Base-by-base conservation (phyloP, 2,888 invertebrate genomes). In the Periphyllus acericola region DNA sequence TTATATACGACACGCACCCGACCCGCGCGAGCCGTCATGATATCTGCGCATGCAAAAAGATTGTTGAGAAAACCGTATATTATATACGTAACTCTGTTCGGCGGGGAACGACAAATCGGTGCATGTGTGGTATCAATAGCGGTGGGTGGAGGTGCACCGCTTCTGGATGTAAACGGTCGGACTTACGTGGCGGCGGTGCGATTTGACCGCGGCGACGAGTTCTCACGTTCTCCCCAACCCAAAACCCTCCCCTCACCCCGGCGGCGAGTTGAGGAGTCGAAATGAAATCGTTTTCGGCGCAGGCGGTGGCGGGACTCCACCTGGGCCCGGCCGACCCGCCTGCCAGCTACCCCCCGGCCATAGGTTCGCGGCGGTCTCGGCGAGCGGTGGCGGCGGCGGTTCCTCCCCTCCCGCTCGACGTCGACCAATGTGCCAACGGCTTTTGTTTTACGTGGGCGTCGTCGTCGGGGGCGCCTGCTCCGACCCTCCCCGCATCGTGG, bases 401-500 rank as follows among this genome's bases (percentile, higher is more conserved):
- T 29, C 72, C 79, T 21, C 71, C 80, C 71, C 55, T 32, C 55
- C 68, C 32, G 52, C 71, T 17, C 78, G 34, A 46, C 78, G 34
- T 25, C 86, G 55, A 87, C 86, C 86, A 87, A 87, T 87, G 86
- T 80, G 76, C 76, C 84, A 17, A 34, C 75, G 60, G 86, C 86
- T 87, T 87, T 87, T 87, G 86, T 87, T 87, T 87, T 80, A 87
- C 86, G 78, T 79, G 86, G 80, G 79, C 80, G 86, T 87, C 79
- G 60, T 72, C 86, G 86, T 36, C 72, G 68, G 79, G 71, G 79
- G 80, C 72, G 86, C 79, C 76, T 55, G 78, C 71, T 29, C 68
- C 85, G 78, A 34, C 68, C 82, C 75, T 60, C 14, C 40, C 14
- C 14, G 60, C 72, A 52, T 32, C 3, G 6, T 6, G 32, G 25